Evolutionary conservation across 2,797 vertebrate genomes (phyloP).

Genomic region (Furcifer pardalis): DNA sequence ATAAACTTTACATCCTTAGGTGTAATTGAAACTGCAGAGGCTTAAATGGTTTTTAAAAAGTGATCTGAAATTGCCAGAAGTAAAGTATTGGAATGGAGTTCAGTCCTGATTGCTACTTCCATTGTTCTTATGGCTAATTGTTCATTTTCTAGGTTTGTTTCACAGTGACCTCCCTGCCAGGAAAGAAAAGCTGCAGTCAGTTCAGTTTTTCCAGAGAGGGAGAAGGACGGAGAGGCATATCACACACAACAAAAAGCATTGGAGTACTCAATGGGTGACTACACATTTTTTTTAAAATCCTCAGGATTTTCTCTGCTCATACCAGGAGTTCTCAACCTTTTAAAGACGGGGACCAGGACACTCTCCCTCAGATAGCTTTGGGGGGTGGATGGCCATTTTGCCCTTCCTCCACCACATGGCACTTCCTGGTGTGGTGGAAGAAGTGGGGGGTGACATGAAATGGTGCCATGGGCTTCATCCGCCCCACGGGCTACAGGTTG

Average conservation of each 20-base stretch:
- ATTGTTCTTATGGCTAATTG: neutral
- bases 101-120: neutral
- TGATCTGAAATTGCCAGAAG: constrained; percentile 25
- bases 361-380: too few species aligned
- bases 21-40: constrained; percentile 11
- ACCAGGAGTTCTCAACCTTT: too few species aligned
- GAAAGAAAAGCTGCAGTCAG: neutral
- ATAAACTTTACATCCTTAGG: constrained; percentile 7
- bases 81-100: neutral
- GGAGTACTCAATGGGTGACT: neutral
- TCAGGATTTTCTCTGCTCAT: too few species aligned
- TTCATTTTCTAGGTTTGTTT: constrained; percentile 15
- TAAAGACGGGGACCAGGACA: too few species aligned
- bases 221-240: neutral
- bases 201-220: accelerated
- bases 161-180: neutral
- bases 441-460: too few species aligned
- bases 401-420: too few species aligned
- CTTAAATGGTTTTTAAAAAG: constrained; percentile 18
- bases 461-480: too few species aligned
- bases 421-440: too few species aligned
- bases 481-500: too few species aligned
- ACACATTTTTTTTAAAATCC: too few species aligned
- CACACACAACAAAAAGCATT: neutral
- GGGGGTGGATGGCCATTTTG: too few species aligned